A percentile compares a stretch with the other conserved stretches of the same genome.
Evolutionary conservation across 2,797 vertebrate genomes (phyloP).

Genomic region (Fringilla coelebs): DNA sequence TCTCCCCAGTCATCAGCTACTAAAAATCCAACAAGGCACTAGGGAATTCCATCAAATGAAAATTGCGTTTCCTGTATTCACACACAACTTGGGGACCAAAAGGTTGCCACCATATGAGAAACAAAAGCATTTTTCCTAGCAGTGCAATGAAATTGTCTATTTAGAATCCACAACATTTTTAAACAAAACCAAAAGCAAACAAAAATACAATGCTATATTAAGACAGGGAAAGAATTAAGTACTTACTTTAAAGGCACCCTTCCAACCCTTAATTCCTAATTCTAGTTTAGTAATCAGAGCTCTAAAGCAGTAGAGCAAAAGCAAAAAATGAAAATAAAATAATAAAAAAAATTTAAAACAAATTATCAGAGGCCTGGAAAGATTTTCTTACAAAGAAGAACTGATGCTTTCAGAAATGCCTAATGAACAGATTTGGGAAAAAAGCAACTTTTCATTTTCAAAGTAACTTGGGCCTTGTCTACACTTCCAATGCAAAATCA

Average conservation of each 20-base stretch:
- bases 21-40: neutral
- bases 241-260: neutral
- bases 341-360: fast-evolving
- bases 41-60: neutral
- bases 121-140: neutral
- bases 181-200: neutral
- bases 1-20: neutral
- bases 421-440: neutral
- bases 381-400: neutral
- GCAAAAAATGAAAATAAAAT: neutral
- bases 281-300: neutral
- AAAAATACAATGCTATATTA: neutral
- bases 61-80: neutral
- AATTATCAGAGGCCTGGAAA: neutral
- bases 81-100: neutral
- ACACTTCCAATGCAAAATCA: neutral
- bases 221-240: neutral
- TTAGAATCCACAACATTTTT: neutral
- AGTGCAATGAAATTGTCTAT: neutral
- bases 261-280: neutral
- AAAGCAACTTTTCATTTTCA: neutral
- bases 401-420: neutral
- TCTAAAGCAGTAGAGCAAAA: neutral
- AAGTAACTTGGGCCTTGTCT: neutral
- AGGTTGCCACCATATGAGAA: neutral